phyloP scores from a whole-genome alignment of 2,888 invertebrate species.

The Bimastos eiseni region DNA sequence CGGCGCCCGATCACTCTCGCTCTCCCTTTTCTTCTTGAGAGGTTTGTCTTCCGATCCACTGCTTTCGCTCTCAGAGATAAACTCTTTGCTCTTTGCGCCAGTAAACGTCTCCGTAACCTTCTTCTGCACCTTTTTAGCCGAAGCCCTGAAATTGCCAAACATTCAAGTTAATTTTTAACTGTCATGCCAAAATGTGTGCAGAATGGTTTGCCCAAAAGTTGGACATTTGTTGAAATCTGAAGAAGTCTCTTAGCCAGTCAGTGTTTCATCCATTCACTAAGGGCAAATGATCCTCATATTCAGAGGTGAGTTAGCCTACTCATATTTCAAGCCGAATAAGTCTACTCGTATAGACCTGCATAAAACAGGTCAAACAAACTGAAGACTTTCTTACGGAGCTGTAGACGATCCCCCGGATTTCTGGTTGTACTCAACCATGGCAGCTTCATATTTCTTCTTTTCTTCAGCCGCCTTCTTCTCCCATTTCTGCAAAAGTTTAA shows the following conservation, averaged over 20 bases:
- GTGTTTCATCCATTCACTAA: too few species aligned
- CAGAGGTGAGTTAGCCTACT: neutral
- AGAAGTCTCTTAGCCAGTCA: too few species aligned
- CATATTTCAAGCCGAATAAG: neutral
- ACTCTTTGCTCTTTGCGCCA: constrained; percentile 87
- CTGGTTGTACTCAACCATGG: constrained; percentile 36
- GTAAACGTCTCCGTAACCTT: constrained; percentile 64
- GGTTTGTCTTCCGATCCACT: constrained; percentile 3
- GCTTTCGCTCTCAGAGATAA: constrained; percentile 70
- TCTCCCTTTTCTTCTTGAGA: neutral
- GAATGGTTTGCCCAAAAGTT: neutral
- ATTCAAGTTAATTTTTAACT: too few species aligned
- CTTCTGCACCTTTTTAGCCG: neutral
- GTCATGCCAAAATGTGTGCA: neutral
- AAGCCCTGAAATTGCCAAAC: neutral
- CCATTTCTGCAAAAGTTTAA: constrained; percentile 33
- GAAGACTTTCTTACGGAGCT: neutral
- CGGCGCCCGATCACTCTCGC: neutral
- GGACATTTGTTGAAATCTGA: neutral
- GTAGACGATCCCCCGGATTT: neutral
- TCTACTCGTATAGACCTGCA: neutral
- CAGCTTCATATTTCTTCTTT: constrained; percentile 40
- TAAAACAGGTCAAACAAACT: neutral
- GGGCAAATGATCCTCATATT: too few species aligned
- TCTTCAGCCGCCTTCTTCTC: constrained; percentile 41